Evolutionary conservation across 2,888 invertebrate species (phyloP), one percentile per base, ranked within the genome.

Genomic region (Campoletis raptor): DNA sequence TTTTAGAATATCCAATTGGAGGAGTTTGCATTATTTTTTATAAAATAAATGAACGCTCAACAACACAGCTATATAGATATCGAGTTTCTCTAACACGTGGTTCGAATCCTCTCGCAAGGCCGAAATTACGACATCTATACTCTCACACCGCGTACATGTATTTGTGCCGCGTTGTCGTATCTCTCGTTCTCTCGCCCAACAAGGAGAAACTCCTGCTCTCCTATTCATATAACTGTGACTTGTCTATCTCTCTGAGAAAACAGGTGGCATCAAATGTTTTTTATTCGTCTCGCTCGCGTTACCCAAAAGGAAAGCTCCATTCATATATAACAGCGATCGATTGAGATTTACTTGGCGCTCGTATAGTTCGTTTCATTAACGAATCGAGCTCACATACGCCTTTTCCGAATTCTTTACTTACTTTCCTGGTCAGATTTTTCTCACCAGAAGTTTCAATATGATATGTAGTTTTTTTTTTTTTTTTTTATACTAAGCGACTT

Each of bases 101-200:
- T 77, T 72, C 74, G 74, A 70, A 37, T 61, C 66, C 54, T 81
- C 52, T 42, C 67, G 52, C 83, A 67, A 83, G 79, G 73, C 79
- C 79, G 61, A 84, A 83, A 83, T 79, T 79, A 83, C 79, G 83
- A 52, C 83, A 80, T 48, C 48, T 48, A 52, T 48, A 52, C 66
- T 67, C 70, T 30, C 15, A 48, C 18, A 48, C 15, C 48, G 15
- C 30, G 24, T 15, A 4, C 57, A 12, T 54, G 24, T 24, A 2
- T 57, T 12, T 40, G 52, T 48, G 69, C 54, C 64, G 36, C 24
- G 52, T 73, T 52, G 76, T 74, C 12, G 61, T 12, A 45, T 64
- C 76, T 72, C 85, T 40, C n/a, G n/a, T n/a, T n/a, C 21, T 66
- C 42, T 76, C 77, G 37, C 76, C 76, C 77, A 81, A 81, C 85